Evolutionary conservation across 2,797 vertebrate species (phyloP).

Genomic region (Etheostoma perlongum): DNA sequence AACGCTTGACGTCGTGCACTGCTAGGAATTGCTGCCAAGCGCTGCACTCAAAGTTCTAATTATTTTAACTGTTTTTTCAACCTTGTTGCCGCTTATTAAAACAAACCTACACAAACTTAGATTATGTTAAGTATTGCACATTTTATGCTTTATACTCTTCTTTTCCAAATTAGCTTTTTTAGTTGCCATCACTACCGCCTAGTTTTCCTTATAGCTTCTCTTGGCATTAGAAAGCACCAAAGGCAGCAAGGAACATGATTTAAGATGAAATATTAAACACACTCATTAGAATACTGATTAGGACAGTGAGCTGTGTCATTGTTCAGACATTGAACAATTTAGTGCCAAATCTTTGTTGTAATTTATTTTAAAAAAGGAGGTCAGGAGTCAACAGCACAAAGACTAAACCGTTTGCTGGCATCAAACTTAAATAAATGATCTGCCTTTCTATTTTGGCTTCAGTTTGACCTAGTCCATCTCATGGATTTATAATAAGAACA

Average conservation of each 20-base stretch:
- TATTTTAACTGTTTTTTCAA: too few species aligned
- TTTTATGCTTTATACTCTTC: conserved; percentile 24
- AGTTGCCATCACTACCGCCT: conserved; percentile 7
- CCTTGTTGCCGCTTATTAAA: conserved; percentile 15
- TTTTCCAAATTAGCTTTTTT: conserved; percentile 23
- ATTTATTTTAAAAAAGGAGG: conserved; percentile 50
- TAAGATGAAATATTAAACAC: conserved; percentile 59
- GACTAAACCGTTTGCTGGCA: conserved; percentile 31
- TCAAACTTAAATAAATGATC: conserved; percentile 37
- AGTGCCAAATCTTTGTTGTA: conserved; percentile 41
- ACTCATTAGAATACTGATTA: conserved; percentile 64
- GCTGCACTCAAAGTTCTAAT: too few species aligned
- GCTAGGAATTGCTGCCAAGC: too few species aligned
- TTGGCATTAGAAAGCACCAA: conserved; percentile 39
- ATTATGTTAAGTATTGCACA: conserved; percentile 21
- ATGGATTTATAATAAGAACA: too few species aligned
- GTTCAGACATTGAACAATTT: conserved; percentile 57
- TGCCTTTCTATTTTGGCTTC: conserved; percentile 20
- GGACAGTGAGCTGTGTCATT: conserved; percentile 41
- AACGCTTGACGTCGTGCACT: too few species aligned
- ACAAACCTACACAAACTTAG: conserved; percentile 19
- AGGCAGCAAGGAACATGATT: conserved; percentile 28
- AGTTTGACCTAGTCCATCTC: neutral
- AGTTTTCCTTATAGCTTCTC: conserved; percentile 21
- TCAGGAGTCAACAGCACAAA: conserved; percentile 49